These are phyloP conservation scores for Tragelaphus scriptus DNA, from an alignment of 2,113 vertebrate species.

Conservation along the genomic window DNA sequence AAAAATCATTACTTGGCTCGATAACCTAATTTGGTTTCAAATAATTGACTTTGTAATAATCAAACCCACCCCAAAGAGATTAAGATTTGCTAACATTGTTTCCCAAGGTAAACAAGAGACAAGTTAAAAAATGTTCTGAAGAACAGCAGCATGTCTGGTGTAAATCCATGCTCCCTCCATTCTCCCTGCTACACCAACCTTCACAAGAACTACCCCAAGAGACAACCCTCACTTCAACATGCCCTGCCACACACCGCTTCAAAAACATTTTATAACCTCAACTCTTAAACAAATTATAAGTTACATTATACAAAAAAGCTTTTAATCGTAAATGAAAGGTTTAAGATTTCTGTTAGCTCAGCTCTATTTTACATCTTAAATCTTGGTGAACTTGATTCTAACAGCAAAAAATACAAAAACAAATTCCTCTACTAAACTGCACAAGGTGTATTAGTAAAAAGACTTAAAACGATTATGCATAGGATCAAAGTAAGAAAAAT, in stretches of 20 bases:
- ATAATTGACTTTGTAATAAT: conserved; percentile 68
- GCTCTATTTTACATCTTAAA: neutral
- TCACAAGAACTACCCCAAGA: neutral
- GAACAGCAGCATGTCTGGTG: neutral
- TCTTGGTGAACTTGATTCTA: neutral
- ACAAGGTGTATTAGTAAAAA: neutral
- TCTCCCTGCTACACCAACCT: neutral
- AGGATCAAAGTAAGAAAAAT: neutral
- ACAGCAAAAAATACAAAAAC: conserved; percentile 4
- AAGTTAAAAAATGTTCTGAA: neutral
- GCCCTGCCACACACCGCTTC: neutral
- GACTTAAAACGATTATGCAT: neutral
- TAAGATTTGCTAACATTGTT: conserved; percentile 60
- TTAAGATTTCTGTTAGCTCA: conserved; percentile 2
- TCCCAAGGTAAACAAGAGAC: conserved; percentile 50
- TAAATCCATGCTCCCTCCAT: neutral
- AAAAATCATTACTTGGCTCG: conserved; percentile 60
- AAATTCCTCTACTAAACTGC: neutral
- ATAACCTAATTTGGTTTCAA: conserved; percentile 66
- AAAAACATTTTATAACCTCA: neutral
- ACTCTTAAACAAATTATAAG: neutral
- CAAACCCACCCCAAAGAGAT: conserved; percentile 61
- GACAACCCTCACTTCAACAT: neutral
- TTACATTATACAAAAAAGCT: neutral
- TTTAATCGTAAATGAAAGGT: neutral